These are phyloP conservation scores for Drosophila borealis DNA, from an alignment of 2,888 invertebrate species.

Conservation along the genomic window DNA sequence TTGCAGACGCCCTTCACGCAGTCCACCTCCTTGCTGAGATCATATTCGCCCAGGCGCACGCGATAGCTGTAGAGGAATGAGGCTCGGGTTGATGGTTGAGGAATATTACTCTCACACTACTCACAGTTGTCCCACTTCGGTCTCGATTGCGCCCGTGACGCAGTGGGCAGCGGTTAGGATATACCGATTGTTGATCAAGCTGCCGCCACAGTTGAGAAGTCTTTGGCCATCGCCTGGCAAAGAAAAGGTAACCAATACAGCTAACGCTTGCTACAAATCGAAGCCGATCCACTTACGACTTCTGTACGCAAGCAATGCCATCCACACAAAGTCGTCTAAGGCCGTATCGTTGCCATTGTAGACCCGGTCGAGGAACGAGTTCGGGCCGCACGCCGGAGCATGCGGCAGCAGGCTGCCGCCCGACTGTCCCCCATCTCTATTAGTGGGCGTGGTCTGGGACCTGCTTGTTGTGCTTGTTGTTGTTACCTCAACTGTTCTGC, in stretches of 20 bases:
- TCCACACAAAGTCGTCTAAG: constrained; percentile 90
- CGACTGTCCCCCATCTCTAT: constrained; percentile 36
- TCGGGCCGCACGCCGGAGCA: constrained; percentile 80
- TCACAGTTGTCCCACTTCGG: constrained; percentile 86
- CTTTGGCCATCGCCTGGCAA: constrained; percentile 62
- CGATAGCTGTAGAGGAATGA: constrained; percentile 21
- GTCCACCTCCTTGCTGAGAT: constrained; percentile 76
- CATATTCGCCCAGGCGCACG: constrained; percentile 84
- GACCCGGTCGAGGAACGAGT: constrained; percentile 85
- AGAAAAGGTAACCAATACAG: too few species aligned
- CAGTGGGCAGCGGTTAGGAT: constrained; percentile 88
- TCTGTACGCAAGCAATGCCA: constrained; percentile 88
- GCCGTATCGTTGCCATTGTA: constrained; percentile 87
- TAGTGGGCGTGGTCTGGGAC: constrained; percentile 1
- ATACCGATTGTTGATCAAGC: constrained; percentile 88
- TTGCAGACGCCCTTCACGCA: constrained; percentile 87
- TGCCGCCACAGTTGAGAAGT: constrained; percentile 88
- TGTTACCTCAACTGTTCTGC: neutral
- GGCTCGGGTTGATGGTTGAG: neutral
- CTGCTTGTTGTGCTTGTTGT: constrained; percentile 13
- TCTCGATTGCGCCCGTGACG: constrained; percentile 86
- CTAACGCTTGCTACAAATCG: neutral
- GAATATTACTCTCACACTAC: constrained; percentile 41
- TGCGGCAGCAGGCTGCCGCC: constrained; percentile 74
- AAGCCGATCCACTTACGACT: constrained; percentile 86